These are phyloP conservation scores for Amblyjoppa fuscipennis DNA, from an alignment of 2,888 invertebrate genomes.

Conservation along the genomic window DNA sequence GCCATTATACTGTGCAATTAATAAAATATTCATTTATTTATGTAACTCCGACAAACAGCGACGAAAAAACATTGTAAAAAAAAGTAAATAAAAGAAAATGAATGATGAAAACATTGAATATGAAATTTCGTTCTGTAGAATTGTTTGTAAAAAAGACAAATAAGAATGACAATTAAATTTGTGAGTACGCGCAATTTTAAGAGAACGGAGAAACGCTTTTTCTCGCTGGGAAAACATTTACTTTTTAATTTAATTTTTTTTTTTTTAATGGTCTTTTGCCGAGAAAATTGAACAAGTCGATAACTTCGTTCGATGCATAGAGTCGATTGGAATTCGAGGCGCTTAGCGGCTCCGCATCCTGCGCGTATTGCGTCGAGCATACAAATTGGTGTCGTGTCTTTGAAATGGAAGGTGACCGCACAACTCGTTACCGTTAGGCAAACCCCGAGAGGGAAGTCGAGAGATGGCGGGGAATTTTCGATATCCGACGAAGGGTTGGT, in stretches of 20 bases:
- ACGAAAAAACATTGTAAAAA: background rate
- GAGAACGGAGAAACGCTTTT: background rate
- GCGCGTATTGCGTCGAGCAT: constrained; percentile 54
- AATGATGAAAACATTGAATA: background rate
- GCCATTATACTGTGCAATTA: background rate
- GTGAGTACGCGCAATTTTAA: background rate
- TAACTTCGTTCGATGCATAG: constrained; percentile 9
- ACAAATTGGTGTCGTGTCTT: constrained; percentile 52
- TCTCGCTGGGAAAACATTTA: background rate
- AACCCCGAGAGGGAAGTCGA: constrained; percentile 18
- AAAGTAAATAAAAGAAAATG: background rate
- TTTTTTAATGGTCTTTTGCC: background rate
- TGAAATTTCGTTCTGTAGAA: background rate
- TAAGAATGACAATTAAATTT: background rate
- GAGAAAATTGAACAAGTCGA: constrained; percentile 13
- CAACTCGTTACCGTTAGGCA: constrained; percentile 45
- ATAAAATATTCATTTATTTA: background rate
- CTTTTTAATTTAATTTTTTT: background rate
- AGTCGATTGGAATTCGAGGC: constrained; percentile 57
- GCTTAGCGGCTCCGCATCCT: constrained; percentile 54
- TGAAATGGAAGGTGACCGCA: constrained; percentile 57
- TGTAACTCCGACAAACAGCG: background rate
- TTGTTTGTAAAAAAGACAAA: background rate
- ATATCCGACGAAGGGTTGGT: background rate
- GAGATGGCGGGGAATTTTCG: constrained; percentile 20